These are phyloP conservation scores for Mya arenaria DNA, from an alignment of 1,140 invertebrate genomes.

Conservation along the genomic window DNA sequence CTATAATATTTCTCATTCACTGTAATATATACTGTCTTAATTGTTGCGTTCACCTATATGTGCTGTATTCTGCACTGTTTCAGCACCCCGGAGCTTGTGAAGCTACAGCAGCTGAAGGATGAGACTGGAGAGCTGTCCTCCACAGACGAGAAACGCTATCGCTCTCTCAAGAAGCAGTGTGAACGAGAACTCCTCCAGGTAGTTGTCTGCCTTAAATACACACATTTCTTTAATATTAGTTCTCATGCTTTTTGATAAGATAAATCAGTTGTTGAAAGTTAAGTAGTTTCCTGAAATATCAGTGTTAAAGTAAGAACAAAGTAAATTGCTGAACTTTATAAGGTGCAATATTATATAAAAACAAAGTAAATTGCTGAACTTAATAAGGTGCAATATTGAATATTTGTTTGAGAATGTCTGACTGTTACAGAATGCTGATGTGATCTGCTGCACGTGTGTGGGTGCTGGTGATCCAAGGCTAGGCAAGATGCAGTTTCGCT, in stretches of 20 bases:
- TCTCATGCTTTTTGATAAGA: no score
- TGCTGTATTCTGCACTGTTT: neutral
- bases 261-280: no score
- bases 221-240: no score
- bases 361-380: no score
- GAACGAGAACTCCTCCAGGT: constrained; percentile 93
- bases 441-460: constrained; percentile 99
- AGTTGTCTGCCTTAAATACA: no score
- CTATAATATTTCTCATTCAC: no score
- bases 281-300: no score
- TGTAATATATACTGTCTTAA: no score
- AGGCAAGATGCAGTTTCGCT: constrained; percentile 95
- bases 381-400: neutral
- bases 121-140: constrained; percentile 96
- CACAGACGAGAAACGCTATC: constrained; percentile 95
- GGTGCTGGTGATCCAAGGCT: constrained; percentile 98
- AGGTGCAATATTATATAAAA: no score
- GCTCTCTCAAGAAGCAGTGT: constrained; percentile 93
- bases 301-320: no score
- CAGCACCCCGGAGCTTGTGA: constrained; percentile 90
- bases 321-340: no score
- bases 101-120: constrained; percentile 98
- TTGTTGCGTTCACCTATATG: no score
- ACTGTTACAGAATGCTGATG: constrained; percentile 88
- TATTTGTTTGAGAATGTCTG: neutral